Evolutionary conservation across 30 jellyfish, hydroid and myxozoan species (phyloP), one percentile per base, ranked within the genome.

Genomic region (Hydractinia symbiolongicarpus): DNA sequence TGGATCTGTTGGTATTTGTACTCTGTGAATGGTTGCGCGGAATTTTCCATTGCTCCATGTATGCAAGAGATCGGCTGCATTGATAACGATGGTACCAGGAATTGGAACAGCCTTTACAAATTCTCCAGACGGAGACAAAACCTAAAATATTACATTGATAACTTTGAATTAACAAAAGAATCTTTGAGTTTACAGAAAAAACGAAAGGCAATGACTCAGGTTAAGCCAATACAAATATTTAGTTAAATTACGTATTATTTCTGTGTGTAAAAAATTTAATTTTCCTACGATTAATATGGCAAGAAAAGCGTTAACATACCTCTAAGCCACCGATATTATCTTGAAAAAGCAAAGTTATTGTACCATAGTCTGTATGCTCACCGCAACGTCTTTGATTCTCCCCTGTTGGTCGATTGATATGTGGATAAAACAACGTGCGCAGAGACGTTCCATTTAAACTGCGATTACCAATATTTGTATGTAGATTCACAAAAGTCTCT

Each of bases 311-410:
- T 50, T 5, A 54, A 6, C 83, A 14, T 50, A 79, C 87, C 83
- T 79, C 87, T 49, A 79, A 67, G 16, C 87, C 87, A 14, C 87
- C 87, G 5, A 30, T 57, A 5, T 53, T 8, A 61, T 79, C 87
- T 79, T 79, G 87, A 60, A 79, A 79, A 40, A 79, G 50, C 50
- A 79, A 8, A 49, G 87, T 79, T 53, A 79, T 53, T 14, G 87
- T 79, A 5, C 87, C 87, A 61, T 79, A 79, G 81, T 79, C 87
- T 4, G 87, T 79, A 68, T 79, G 87, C 54, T 66, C 87, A 7
- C 84, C 11, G 81, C 87, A 79, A 17, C 87, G 79, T n/a, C 53
- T n/a, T 54, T 79, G 83, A 49, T 66, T 57, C 14, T 53, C n/a
- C 21, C 9, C 8, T 7, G 67, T 15, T 15, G 13, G 21, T 20